Evolutionary conservation across 2,888 invertebrate genomes (phyloP), one percentile per base, ranked within the genome.

Genomic region (Catocala fraxini): DNA sequence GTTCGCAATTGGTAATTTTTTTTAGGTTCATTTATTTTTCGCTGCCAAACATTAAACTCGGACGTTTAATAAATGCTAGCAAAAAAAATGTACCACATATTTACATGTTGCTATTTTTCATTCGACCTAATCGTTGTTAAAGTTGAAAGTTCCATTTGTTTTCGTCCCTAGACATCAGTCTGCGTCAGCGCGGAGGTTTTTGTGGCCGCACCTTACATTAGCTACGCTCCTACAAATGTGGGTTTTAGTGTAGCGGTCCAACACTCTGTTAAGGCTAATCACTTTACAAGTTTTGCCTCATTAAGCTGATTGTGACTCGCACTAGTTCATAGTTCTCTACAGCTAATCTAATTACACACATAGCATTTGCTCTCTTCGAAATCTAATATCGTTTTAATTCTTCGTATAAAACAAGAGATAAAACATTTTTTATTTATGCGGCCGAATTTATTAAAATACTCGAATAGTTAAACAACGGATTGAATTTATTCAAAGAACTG

Each of bases 141-240:
- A 82, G 81, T 79, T 70, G 76, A 78, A 80, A 81, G 72, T 77
- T 76, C 80, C 84, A 86, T 90, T 88, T 85, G 85, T 88, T 84
- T 71, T 70, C 77, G 83, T 80, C 83, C 80, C 80, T 73, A 77
- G 65, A 75, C 85, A 86, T 87, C 84, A 82, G 82, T 84, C 83
- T 72, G 68, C 70, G 86, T 87, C 87, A 82, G 71, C 63, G 70
- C 70, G 70, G 74, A 69, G 76, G 85, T 90, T 89, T 89, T 90
- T 90, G 88, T 70, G 83, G 81, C 70, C 74, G 48, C 62, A 59
- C 71, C 73, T 46, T 75, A 75, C 80, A 83, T 83, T 82, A 83
- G 76, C 78, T 63, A 59, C 66, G 56, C 59, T 69, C 59, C 59
- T 77, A 78, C 76, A 82, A 79, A 80, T 77, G 75, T 75, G 75